Percentiles rank a stretch among this genome's conserved stretches.
phyloP scores from a whole-genome alignment of 2,113 vertebrate species.

The Haliaeetus leucogaster region DNA sequence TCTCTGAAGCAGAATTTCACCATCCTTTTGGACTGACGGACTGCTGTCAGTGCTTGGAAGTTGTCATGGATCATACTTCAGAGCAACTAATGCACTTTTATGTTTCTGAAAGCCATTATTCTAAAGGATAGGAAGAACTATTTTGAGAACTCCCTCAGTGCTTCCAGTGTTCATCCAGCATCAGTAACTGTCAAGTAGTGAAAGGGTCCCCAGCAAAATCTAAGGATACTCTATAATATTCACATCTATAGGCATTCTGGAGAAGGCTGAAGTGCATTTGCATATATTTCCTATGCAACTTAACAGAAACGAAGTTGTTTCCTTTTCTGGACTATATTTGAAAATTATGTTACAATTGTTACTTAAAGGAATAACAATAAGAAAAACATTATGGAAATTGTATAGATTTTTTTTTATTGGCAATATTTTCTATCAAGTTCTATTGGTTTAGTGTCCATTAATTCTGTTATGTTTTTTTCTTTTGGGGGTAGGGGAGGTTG shows the following conservation, averaged over 20 bases:
- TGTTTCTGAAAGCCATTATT: not conserved
- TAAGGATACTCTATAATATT: not conserved
- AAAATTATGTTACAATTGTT: not conserved
- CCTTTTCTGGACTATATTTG: not conserved
- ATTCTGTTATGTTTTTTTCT: not conserved
- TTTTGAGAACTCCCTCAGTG: not conserved
- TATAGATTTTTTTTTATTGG: accelerated
- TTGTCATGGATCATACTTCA: not conserved
- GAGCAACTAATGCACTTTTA: not conserved
- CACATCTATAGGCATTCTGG: not conserved
- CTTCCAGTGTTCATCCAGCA: not conserved
- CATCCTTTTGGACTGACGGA: not conserved
- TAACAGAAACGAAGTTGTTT: not conserved
- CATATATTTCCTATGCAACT: not conserved
- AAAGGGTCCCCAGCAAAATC: not conserved
- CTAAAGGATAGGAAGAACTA: not conserved
- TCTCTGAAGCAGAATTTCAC: not conserved
- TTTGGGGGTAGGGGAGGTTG: not conserved
- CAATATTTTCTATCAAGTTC: not conserved
- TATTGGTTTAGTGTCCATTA: not conserved
- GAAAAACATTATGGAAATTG: not conserved
- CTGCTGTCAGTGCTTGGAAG: not conserved
- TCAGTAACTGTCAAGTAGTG: not conserved
- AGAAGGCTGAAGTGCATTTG: not conserved
- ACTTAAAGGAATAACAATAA: not conserved